Base-by-base conservation (phyloP, 2,888 invertebrate genomes). In the Caenorhabditis virilis region DNA sequence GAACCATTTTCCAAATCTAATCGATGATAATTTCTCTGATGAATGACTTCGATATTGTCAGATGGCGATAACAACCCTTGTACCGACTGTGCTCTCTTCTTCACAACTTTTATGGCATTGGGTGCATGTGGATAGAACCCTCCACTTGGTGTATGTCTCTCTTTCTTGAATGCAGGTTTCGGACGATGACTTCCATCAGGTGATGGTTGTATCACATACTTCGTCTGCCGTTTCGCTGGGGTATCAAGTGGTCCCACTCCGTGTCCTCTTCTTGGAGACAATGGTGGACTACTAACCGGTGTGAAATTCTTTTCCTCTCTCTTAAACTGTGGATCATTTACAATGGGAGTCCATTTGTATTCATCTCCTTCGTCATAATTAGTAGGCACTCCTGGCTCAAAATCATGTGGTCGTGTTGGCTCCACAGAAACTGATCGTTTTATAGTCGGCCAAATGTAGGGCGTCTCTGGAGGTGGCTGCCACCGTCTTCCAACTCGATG, bases 381-480 rank as follows among this genome's bases (percentile, higher is more conserved):
- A n/a, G n/a, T n/a, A n/a, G n/a, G n/a, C n/a, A n/a, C n/a, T n/a
- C n/a, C n/a, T n/a, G n/a, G n/a, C 1, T 76, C 74, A 6, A 72
- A 50, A 3, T 72, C 67, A 4, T 36, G 36, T 13, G 51, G 35
- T 36, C 57, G 64, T 2, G 49, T 50, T 2, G 77, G 76, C 33
- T 76, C 74, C 4, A 76, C 77, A 2, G 72, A 71, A 49, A 74
- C 69, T 11, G 74, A 65, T 22, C 72, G 30, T 33, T 72, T 42
- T 6, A 76, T 52, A 7, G 74, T 71, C 15, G 76, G 76, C 76
- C 72, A 74, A 0, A 74, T 65, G 33, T 75, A 83, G 6, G 83
- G 82, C 48, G 74, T 73, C 39, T 83, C 83, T 15, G 82, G 82
- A 7, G 83, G 83, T 18, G 83, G 83, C 35, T 82, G 79, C 83